A percentile compares a stretch with the other conserved stretches of the same genome.
phyloP scores from a whole-genome alignment of 2,113 vertebrate genomes.

The Myrmecobius fasciatus region DNA sequence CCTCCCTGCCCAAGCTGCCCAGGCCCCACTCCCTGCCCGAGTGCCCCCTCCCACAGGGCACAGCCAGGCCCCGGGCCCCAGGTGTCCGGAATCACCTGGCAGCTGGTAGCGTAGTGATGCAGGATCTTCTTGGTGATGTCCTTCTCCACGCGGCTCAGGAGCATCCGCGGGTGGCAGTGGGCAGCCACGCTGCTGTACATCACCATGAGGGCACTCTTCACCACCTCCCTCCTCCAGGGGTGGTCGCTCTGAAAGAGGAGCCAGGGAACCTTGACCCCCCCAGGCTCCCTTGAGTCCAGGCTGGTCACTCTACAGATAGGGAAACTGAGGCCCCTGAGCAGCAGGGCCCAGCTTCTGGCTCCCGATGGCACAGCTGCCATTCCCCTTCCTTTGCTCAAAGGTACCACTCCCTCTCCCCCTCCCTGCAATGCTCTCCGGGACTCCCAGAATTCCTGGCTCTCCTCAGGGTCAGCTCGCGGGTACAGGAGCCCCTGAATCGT shows the following conservation, averaged over 20 bases:
- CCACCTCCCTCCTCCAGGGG: slow-evolving; percentile 61
- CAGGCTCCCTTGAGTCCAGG: not conserved
- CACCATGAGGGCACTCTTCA: slow-evolving; percentile 72
- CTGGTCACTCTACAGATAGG: not conserved
- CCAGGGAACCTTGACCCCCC: accelerated
- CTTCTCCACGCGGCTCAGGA: slow-evolving; percentile 53
- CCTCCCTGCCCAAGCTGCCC: no score
- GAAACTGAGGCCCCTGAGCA: not conserved
- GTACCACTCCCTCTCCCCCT: no score
- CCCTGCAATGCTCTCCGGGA: not conserved
- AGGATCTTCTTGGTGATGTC: slow-evolving; percentile 62
- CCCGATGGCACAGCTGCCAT: no score
- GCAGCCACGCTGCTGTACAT: slow-evolving; percentile 65
- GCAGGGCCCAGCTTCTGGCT: no score
- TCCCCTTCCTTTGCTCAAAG: no score
- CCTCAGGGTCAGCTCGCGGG: not conserved
- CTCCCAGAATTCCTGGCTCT: not conserved
- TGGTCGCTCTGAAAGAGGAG: slow-evolving; percentile 13
- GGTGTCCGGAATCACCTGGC: slow-evolving; percentile 17
- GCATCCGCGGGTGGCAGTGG: slow-evolving; percentile 68
- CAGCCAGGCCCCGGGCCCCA: accelerated
- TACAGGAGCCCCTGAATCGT: not conserved
- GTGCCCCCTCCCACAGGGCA: not conserved
- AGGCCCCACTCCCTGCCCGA: no score
- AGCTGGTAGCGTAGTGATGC: slow-evolving; percentile 74